Percentiles rank a stretch among this genome's conserved stretches.
Evolutionary conservation across 2,113 vertebrate genomes (phyloP).

Genomic region (Mormyrus iriodes): DNA sequence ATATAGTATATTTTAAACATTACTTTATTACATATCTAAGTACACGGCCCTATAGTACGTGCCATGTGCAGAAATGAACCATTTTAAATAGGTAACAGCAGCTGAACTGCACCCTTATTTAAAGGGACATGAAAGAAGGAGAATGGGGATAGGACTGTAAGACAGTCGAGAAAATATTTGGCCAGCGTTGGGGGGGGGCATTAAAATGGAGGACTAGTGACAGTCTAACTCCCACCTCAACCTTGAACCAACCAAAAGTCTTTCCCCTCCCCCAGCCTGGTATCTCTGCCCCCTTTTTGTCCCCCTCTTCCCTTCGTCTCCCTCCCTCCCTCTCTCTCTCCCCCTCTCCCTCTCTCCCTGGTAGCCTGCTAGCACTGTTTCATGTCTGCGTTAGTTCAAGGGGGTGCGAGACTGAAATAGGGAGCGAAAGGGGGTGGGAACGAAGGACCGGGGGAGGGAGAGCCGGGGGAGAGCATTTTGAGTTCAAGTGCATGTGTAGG

Average conservation of each 20-base stretch:
- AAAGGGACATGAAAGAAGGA: background rate
- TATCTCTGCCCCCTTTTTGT: slow-evolving; percentile 53
- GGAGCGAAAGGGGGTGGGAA: slow-evolving; percentile 31
- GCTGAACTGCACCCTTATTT: background rate
- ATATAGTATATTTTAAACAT: background rate
- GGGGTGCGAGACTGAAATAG: background rate
- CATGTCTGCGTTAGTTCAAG: slow-evolving; percentile 31
- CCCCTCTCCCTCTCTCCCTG: slow-evolving; percentile 34
- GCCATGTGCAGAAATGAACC: background rate
- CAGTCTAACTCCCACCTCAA: slow-evolving; percentile 27
- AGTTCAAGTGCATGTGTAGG: slow-evolving; percentile 63
- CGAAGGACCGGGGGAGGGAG: slow-evolving; percentile 48
- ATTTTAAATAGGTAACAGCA: background rate
- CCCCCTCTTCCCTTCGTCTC: slow-evolving; percentile 44
- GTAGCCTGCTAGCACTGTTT: slow-evolving; percentile 46
- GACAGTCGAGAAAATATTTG: background rate
- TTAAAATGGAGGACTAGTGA: slow-evolving; percentile 25
- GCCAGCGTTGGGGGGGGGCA: background rate
- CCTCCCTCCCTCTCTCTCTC: slow-evolving; percentile 47
- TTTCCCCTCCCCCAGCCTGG: slow-evolving; percentile 55
- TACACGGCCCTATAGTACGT: background rate
- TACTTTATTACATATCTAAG: background rate
- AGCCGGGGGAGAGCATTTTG: slow-evolving; percentile 47
- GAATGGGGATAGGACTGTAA: background rate
- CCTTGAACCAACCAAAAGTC: slow-evolving; percentile 47